Evolutionary conservation across 2,113 vertebrate genomes (phyloP).

Genomic region (Phyllopteryx taeniolatus): DNA sequence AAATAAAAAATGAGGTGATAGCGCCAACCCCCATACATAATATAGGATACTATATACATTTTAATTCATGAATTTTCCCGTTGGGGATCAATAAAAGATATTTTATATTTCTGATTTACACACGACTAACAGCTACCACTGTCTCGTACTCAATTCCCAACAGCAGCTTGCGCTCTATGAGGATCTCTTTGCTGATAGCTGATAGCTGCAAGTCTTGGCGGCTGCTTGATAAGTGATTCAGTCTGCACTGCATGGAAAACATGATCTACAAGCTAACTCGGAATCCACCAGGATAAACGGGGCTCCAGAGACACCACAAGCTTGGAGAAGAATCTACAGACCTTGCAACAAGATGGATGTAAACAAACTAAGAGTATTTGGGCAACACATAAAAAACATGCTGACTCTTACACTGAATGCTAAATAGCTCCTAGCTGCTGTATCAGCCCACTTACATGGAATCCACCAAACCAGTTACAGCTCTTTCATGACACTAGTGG

Average conservation of each 20-base stretch:
- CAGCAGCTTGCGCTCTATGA: neutral
- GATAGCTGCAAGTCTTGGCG: neutral
- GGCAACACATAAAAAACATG: neutral
- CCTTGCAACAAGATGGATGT: neutral
- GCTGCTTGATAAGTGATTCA: neutral
- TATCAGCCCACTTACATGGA: neutral
- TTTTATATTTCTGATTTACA: neutral
- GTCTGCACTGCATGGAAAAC: neutral
- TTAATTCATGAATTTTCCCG: neutral
- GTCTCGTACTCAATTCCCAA: neutral
- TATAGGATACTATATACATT: neutral
- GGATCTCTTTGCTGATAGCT: neutral
- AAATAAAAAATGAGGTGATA: no score
- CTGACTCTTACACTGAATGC: neutral
- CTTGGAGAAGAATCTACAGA: neutral
- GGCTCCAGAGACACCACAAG: neutral
- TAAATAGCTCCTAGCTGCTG: neutral
- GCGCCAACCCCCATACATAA: no score
- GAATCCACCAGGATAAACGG: neutral
- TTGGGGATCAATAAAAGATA: neutral
- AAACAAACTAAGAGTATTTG: constrained; percentile 3
- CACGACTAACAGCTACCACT: neutral
- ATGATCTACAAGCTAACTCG: constrained; percentile 2
- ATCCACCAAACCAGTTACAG: neutral
- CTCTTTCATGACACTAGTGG: neutral